Conservation (phyloP, 1,140 invertebrate genomes). For the Schmidtea mediterranea region DNA sequence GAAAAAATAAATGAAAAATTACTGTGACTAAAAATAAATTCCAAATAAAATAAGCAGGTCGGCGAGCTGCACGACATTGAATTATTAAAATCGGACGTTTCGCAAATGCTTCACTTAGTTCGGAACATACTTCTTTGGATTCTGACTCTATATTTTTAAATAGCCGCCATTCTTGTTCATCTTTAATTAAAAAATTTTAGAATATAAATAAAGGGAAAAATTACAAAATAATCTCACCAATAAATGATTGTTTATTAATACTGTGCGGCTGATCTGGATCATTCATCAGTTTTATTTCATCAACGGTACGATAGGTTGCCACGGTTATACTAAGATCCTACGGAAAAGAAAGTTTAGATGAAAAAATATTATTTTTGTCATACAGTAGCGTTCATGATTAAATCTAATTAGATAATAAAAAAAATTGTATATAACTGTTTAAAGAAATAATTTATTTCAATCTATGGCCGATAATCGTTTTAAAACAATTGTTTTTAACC, state of each 20-base stretch:
- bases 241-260: constrained; percentile 1
- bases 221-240: neutral
- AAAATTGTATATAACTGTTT: too few relatives aligned
- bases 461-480: too few relatives aligned
- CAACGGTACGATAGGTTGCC: constrained; percentile 11
- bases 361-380: too few relatives aligned
- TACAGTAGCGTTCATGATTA: too few relatives aligned
- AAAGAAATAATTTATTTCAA: too few relatives aligned
- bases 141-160: neutral
- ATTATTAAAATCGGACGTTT: constrained; percentile 8
- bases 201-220: neutral
- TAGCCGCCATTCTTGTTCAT: constrained; percentile 13
- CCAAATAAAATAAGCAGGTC: constrained; percentile 11
- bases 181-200: neutral
- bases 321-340: constrained; percentile 17
- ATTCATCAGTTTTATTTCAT: constrained; percentile 13
- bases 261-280: constrained; percentile 9
- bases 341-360: too few relatives aligned
- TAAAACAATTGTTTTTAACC: too few relatives aligned
- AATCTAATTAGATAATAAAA: too few relatives aligned
- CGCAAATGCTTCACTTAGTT: neutral
- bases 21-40: constrained; percentile 11
- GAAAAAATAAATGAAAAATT: neutral
- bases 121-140: neutral
- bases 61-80: constrained; percentile 9